Evolutionary conservation across 2,113 vertebrate species (phyloP), one percentile per base, ranked within the genome.

Genomic region (Pangasianodon gigas): DNA sequence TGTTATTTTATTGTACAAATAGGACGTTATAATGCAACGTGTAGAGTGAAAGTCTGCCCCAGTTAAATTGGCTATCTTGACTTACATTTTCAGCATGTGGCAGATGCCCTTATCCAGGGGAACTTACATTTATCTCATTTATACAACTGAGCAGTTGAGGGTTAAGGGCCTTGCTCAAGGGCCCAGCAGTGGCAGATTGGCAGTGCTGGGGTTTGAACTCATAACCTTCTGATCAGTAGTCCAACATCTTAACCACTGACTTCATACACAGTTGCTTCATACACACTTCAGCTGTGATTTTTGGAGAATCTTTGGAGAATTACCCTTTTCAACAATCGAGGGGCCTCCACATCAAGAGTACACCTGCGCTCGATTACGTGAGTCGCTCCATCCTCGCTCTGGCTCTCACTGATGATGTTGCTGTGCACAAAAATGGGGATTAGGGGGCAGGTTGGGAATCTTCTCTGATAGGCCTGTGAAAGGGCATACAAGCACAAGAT

Each of bases 371-470:
- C 97, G 0, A 96, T 96, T 0, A 98, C 93, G 0, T 97, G 94
- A 26, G 95, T 60, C 0, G 97, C 95, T 19, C 93, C 97, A 0
- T 99, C 98, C 26, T 98, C 96, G 2, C 97, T 99, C 91, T 94
- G 95, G 89, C 92, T 96, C 87, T 99, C 97, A 0, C 46, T 97
- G 67, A 98, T 92, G 8, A 96, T 94, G 94, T 99, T 97, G 18
- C 98, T 99, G 95, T 96, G 97, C 54, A 98, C 97, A 87, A 99
- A 99, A 96, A 99, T 97, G 0, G 98, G 98, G 90, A 99, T 98
- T 93, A 99, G 93, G 0, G 96, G 97, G 92, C 97, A 99, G 0
- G 97, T 98, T 0, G 98, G 98, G 92, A 99, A 99, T 89, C 98
- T 96, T 52, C 96, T 96, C 51, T 97, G 95, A n/a, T 99, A 99